Conservation (phyloP, 2,888 invertebrate genomes). For the Xylota sylvarum region DNA sequence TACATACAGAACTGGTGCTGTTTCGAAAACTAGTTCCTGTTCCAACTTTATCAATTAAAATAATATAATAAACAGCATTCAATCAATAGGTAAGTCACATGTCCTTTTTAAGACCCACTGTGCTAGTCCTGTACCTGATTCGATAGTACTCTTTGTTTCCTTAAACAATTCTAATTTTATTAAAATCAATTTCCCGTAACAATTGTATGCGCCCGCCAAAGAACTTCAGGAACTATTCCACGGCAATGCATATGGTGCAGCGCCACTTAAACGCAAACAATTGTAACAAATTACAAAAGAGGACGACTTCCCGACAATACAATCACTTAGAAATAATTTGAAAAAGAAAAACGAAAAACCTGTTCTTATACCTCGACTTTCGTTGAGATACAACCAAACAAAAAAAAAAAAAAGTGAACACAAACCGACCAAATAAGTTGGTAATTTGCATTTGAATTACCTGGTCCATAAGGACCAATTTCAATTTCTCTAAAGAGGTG, state of each 20-base stretch:
- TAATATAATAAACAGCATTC: conserved; percentile 57
- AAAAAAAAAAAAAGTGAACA: too few species aligned
- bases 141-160: conserved; percentile 17
- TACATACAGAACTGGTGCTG: too few species aligned
- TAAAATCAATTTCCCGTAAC: conserved; percentile 67
- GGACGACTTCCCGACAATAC: conserved; percentile 39
- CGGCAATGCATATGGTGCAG: conserved; percentile 15
- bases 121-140: background rate
- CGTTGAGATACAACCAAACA: conserved; percentile 10
- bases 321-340: conserved; percentile 25
- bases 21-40: background rate
- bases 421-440: conserved; percentile 61
- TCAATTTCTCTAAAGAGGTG: conserved; percentile 61
- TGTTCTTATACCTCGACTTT: conserved; percentile 57
- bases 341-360: conserved; percentile 38
- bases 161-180: conserved; percentile 62
- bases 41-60: conserved; percentile 46
- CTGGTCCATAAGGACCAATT: conserved; percentile 71
- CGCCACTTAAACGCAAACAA: conserved; percentile 41
- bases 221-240: conserved; percentile 1
- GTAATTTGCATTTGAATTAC: conserved; percentile 76
- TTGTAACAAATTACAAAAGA: conserved; percentile 45
- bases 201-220: conserved; percentile 1
- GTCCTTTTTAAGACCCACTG: conserved; percentile 29
- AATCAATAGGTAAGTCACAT: conserved; percentile 39